Percentiles rank a stretch among this genome's conserved stretches.
Conservation (phyloP, 2,888 invertebrate species). For the Ectemnius continuus region DNA sequence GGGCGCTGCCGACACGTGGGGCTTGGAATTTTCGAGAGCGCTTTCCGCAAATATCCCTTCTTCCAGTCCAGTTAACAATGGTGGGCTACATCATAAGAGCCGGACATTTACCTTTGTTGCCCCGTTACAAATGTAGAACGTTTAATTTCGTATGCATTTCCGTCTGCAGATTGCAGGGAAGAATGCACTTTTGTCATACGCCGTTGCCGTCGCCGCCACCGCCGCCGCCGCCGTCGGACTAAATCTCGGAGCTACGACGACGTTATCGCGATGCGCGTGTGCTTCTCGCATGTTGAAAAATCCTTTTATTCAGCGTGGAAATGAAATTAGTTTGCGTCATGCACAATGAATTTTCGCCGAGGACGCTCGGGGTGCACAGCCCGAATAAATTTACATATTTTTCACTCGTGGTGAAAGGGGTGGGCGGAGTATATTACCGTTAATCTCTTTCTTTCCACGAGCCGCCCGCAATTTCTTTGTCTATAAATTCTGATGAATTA, state of each 20-base stretch:
- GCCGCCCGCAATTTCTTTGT: background rate
- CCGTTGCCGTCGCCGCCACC: background rate
- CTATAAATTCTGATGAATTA: conserved; percentile 2
- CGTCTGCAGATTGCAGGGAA: background rate
- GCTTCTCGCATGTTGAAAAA: background rate
- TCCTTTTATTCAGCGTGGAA: conserved; percentile 6
- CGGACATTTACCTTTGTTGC: conserved; percentile 1
- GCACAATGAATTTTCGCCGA: conserved; percentile 6
- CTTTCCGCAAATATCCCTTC: background rate
- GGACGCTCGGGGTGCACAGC: background rate
- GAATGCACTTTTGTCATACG: conserved; percentile 2
- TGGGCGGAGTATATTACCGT: background rate
- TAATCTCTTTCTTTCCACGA: conserved; percentile 4
- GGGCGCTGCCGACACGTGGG: too few relatives aligned
- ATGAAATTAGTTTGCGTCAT: conserved; percentile 18
- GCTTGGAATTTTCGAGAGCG: background rate
- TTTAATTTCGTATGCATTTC: background rate
- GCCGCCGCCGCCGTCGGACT: background rate
- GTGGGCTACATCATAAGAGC: background rate
- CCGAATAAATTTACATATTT: conserved; percentile 13
- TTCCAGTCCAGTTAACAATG: background rate
- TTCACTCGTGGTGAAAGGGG: background rate
- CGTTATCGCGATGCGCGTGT: background rate
- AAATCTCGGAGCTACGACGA: background rate
- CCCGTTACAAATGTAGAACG: background rate